A percentile compares a stretch with the other conserved stretches of the same genome.
Conservation (phyloP, 2,797 vertebrate species). For the Pipistrellus pygmaeus region DNA sequence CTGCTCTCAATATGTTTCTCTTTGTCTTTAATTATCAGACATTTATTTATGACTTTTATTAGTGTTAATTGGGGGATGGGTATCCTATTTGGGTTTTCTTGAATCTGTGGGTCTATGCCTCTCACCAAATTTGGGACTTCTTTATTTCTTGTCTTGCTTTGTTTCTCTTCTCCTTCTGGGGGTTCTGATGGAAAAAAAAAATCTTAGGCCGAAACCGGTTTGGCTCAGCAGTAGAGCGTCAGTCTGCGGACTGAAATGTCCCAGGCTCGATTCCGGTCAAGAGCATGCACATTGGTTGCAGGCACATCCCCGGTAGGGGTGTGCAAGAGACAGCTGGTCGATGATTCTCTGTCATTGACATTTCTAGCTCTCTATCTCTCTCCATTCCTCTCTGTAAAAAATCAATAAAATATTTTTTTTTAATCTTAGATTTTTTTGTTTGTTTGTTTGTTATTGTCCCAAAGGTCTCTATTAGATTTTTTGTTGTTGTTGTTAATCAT, state of each 20-base stretch:
- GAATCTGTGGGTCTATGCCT: background rate
- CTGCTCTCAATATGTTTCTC: constrained; percentile 23
- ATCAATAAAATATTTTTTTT: too few relatives aligned
- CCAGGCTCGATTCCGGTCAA: too few relatives aligned
- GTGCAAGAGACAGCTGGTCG: too few relatives aligned
- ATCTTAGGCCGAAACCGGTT: too few relatives aligned
- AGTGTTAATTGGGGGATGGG: background rate
- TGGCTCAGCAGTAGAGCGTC: too few relatives aligned
- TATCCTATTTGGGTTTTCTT: constrained; percentile 40
- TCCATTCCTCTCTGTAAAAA: too few relatives aligned
- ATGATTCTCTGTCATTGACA: too few relatives aligned
- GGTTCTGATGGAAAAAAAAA: background rate
- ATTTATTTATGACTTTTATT: constrained; percentile 37
- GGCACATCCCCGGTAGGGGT: too few relatives aligned
- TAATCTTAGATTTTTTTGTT: background rate
- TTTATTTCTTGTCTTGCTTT: constrained; percentile 45
- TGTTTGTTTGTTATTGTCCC: background rate
- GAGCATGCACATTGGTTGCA: too few relatives aligned
- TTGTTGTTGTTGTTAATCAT: too few relatives aligned
- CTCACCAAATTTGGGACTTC: background rate
- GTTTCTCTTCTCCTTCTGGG: background rate
- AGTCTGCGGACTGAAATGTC: too few relatives aligned
- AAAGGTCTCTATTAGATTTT: background rate
- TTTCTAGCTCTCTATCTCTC: too few relatives aligned
- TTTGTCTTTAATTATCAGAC: constrained; percentile 27